Evolutionary conservation across 92 coral and sea anemone species (phyloP).

Genomic region (Porites cylindrica): DNA sequence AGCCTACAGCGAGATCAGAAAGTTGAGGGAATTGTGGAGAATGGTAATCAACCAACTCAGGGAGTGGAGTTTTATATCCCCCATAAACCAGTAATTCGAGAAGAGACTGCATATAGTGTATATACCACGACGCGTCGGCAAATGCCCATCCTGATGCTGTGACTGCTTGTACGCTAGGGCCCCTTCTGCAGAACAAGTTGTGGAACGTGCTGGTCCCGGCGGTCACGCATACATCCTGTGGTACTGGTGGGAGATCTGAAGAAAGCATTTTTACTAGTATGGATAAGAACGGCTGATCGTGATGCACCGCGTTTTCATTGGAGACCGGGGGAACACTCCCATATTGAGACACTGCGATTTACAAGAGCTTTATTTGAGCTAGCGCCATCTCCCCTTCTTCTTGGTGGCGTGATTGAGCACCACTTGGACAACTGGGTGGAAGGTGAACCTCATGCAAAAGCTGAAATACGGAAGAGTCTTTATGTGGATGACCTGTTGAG

Average conservation of each 20-base stretch:
- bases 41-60: too few relatives aligned
- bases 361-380: conserved; percentile 45
- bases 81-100: too few relatives aligned
- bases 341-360: conserved; percentile 41
- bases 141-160: too few relatives aligned
- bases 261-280: conserved; percentile 47
- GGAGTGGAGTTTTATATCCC: too few relatives aligned
- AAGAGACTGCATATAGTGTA: too few relatives aligned
- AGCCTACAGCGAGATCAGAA: too few relatives aligned
- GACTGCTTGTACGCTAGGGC: too few relatives aligned
- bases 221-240: conserved; percentile 1
- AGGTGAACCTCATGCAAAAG: conserved; percentile 27
- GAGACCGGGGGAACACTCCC: conserved; percentile 40
- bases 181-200: too few relatives aligned
- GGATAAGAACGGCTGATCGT: conserved; percentile 44
- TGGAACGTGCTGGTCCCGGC: too few relatives aligned
- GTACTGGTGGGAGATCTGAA: conserved; percentile 24
- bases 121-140: too few relatives aligned
- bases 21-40: too few relatives aligned
- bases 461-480: conserved; percentile 37
- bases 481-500: conserved; percentile 56
- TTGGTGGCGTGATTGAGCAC: conserved; percentile 33
- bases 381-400: conserved; percentile 42
- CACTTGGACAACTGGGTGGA: conserved; percentile 36
- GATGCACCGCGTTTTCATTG: conserved; percentile 35